phyloP scores from a whole-genome alignment of 2,888 invertebrate species.

The Xestia ashworthii region DNA sequence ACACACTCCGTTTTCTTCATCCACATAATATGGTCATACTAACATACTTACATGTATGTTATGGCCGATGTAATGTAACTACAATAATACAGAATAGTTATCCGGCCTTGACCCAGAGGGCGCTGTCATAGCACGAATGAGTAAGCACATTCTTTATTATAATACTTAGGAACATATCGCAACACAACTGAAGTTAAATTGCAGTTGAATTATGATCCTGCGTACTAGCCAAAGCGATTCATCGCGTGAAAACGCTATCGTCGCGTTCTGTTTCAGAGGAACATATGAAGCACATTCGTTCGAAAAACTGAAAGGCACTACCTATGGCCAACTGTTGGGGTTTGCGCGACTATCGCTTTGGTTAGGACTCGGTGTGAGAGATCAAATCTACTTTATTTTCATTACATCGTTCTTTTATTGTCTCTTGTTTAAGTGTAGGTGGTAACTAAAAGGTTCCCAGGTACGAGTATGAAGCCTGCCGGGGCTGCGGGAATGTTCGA shows the following conservation, averaged over 20 bases:
- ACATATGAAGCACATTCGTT: neutral
- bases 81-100: neutral
- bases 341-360: neutral
- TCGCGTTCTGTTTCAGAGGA: neutral
- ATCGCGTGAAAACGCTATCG: neutral
- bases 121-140: slow-evolving; percentile 12
- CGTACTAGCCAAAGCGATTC: neutral
- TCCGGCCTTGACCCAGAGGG: slow-evolving; percentile 28
- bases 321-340: neutral
- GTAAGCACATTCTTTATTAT: slow-evolving; percentile 5
- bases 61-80: neutral
- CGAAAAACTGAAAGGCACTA: neutral
- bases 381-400: neutral
- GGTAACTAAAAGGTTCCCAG: too few species aligned
- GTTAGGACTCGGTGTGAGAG: neutral
- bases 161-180: neutral
- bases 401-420: neutral
- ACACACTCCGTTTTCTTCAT: neutral
- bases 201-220: neutral
- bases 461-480: too few species aligned
- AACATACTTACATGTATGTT: neutral
- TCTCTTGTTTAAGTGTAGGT: neutral
- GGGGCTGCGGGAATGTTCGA: too few species aligned
- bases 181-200: neutral
- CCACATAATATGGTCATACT: neutral